Conservation (phyloP, 2,797 vertebrate genomes). For the Australoheros facetus region DNA sequence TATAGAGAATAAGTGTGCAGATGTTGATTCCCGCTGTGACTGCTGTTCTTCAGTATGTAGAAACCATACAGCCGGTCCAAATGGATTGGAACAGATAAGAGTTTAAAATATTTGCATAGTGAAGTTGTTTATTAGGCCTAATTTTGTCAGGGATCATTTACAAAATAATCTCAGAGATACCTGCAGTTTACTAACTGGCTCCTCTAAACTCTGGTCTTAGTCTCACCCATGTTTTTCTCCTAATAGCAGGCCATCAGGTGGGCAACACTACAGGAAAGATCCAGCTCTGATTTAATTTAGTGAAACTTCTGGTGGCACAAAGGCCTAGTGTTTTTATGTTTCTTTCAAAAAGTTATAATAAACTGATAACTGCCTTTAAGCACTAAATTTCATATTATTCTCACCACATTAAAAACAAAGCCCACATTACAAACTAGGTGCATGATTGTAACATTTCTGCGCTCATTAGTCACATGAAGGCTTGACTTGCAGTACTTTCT, state of each 20-base stretch:
- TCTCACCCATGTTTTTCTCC: background rate
- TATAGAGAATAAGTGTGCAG: background rate
- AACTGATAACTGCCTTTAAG: slow-evolving; percentile 1
- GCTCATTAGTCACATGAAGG: background rate
- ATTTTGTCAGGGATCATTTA: background rate
- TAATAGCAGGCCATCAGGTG: background rate
- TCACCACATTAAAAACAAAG: background rate
- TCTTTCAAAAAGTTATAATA: background rate
- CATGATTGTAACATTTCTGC: slow-evolving; percentile 1
- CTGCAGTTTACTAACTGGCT: background rate
- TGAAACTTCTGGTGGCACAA: background rate
- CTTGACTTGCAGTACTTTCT: background rate
- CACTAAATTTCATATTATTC: background rate
- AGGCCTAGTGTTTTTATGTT: background rate
- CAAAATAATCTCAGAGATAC: background rate
- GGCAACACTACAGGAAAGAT: background rate
- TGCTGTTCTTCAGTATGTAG: background rate
- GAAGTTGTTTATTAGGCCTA: background rate
- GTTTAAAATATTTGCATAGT: background rate
- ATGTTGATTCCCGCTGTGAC: background rate
- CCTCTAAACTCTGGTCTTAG: background rate
- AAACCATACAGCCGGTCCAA: background rate
- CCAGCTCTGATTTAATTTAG: background rate
- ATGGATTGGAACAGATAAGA: background rate
- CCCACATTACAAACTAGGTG: background rate